Evolutionary conservation across 2,113 vertebrate species (phyloP).

Genomic region (Anas platyrhynchos): DNA sequence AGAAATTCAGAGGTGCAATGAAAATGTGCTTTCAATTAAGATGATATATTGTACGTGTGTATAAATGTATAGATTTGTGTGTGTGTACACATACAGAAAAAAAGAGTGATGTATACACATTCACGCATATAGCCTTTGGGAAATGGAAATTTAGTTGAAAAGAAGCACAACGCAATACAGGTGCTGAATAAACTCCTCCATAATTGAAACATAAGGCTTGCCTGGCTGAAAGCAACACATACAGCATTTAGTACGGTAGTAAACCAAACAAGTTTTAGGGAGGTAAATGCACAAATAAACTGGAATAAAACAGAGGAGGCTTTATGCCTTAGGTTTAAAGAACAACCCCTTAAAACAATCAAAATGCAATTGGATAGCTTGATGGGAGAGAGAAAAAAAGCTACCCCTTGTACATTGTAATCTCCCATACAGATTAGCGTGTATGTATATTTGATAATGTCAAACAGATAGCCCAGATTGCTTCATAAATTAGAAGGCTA

Average conservation of each 20-base stretch:
- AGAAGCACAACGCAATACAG: constrained; percentile 52
- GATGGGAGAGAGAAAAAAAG: background rate
- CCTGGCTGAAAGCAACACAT: constrained; percentile 59
- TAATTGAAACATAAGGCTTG: constrained; percentile 70
- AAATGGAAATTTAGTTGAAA: constrained; percentile 72
- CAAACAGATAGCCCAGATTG: background rate
- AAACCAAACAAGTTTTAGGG: constrained; percentile 66
- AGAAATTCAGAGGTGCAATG: background rate
- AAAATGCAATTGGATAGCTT: constrained; percentile 21
- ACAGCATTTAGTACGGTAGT: constrained; percentile 58
- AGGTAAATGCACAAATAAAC: constrained; percentile 47
- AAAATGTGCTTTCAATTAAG: constrained; percentile 1
- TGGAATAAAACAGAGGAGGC: constrained; percentile 18
- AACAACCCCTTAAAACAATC: constrained; percentile 50
- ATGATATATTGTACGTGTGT: background rate
- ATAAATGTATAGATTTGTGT: background rate
- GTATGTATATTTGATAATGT: constrained; percentile 20
- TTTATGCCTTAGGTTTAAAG: constrained; percentile 44
- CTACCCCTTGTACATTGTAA: background rate
- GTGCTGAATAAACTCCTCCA: constrained; percentile 66
- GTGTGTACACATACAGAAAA: background rate
- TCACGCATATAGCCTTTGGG: constrained; percentile 53
- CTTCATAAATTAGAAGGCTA: background rate
- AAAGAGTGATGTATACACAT: background rate
- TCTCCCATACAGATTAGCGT: background rate